Conservation (phyloP, 2,797 vertebrate species). For the Danio choprae region DNA sequence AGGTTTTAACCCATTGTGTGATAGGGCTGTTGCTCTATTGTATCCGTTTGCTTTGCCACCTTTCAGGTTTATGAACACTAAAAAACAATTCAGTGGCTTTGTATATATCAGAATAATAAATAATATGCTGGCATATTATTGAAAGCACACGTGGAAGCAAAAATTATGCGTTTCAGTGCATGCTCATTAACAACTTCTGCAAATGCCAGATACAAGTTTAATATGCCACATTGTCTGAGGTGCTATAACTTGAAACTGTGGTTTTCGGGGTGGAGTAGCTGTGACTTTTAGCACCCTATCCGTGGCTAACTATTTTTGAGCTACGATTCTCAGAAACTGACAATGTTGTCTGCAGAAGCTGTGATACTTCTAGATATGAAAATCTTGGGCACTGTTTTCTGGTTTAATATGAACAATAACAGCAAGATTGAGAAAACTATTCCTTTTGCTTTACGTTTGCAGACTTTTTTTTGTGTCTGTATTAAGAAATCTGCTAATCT, state of each 20-base stretch:
- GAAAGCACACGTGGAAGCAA: no score
- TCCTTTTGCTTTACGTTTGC: background rate
- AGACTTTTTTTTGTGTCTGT: background rate
- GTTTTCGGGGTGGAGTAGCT: constrained; percentile 33
- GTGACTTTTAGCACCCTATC: constrained; percentile 28
- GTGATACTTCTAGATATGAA: background rate
- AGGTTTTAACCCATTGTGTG: no score
- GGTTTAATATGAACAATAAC: background rate
- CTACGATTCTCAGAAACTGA: background rate
- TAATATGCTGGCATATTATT: no score
- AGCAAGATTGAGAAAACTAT: background rate
- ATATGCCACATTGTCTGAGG: background rate
- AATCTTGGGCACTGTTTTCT: background rate
- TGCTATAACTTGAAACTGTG: constrained; percentile 2
- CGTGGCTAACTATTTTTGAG: background rate
- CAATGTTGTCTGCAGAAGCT: background rate
- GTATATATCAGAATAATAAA: no score
- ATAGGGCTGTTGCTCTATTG: no score
- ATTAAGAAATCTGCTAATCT: constrained; percentile 21
- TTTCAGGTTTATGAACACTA: no score
- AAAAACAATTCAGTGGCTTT: no score
- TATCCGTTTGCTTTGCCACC: no score
- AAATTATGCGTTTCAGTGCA: no score
- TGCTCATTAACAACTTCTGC: background rate
- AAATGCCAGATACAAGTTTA: background rate